Percentiles rank a stretch among this genome's conserved stretches.
Evolutionary conservation across 1,140 invertebrate species (phyloP).

Genomic region (Heliothis subflexa): DNA sequence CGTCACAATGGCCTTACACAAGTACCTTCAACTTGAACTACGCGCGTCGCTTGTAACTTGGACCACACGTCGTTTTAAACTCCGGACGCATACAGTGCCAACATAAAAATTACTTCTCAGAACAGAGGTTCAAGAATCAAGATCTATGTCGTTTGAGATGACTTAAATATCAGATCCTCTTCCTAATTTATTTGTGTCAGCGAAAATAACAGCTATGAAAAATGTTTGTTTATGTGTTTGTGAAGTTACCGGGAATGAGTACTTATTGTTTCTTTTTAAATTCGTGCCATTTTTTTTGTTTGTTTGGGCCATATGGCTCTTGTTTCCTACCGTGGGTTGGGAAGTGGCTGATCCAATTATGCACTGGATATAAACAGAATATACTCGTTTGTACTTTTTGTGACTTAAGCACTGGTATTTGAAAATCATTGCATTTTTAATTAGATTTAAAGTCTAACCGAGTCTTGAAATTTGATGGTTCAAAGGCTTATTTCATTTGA

Average conservation of each 20-base stretch:
- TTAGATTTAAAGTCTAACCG: no score
- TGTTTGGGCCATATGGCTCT: slow-evolving; percentile 22
- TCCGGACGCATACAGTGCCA: slow-evolving; percentile 77
- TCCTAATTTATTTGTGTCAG: slow-evolving; percentile 57
- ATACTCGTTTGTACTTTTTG: no score
- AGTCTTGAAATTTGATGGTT: no score
- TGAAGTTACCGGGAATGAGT: background rate
- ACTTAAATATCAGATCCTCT: slow-evolving; percentile 71
- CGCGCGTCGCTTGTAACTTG: slow-evolving; percentile 56
- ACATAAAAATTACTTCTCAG: slow-evolving; percentile 77
- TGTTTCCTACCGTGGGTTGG: background rate
- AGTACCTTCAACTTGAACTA: slow-evolving; percentile 32
- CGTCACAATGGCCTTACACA: slow-evolving; percentile 25
- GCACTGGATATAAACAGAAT: no score
- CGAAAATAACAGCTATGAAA: slow-evolving; percentile 33
- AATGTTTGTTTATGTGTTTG: slow-evolving; percentile 26
- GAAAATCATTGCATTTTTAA: no score
- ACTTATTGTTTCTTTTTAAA: slow-evolving; percentile 10
- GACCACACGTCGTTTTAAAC: slow-evolving; percentile 67
- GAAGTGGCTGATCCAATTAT: background rate
- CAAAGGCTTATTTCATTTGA: no score
- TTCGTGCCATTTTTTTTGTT: slow-evolving; percentile 21
- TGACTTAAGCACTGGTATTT: no score
- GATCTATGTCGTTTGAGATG: slow-evolving; percentile 71
- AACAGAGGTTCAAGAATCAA: slow-evolving; percentile 81